Conservation (phyloP, 2,888 invertebrate genomes). For the Cryptus armator region DNA sequence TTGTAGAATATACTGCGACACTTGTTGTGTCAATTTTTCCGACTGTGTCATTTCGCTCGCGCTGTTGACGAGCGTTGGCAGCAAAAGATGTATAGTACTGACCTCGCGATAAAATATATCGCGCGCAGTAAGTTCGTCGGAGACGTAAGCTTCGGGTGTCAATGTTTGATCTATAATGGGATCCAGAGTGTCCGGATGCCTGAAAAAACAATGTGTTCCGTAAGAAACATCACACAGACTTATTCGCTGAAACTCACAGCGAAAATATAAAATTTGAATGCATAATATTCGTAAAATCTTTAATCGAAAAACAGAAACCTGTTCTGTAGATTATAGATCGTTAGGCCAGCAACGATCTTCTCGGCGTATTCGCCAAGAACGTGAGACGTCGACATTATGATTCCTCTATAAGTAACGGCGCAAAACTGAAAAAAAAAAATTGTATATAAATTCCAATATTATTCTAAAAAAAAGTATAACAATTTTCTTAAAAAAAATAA, state of each 20-base stretch:
- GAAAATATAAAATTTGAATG: not conserved
- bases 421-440: constrained; percentile 82
- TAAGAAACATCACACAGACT: not conserved
- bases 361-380: constrained; percentile 91
- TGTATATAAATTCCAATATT: not conserved
- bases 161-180: constrained; percentile 78
- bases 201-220: constrained; percentile 66
- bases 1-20: constrained; percentile 85
- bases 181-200: constrained; percentile 80
- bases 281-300: too few relatives aligned
- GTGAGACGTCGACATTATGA: constrained; percentile 86
- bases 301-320: constrained; percentile 79
- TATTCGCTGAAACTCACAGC: not conserved
- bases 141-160: constrained; percentile 77
- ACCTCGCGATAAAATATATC: constrained; percentile 92
- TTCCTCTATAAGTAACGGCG: constrained; percentile 85
- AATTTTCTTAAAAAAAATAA: not conserved
- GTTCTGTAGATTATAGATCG: constrained; percentile 89
- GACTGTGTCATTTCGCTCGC: constrained; percentile 88
- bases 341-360: constrained; percentile 91
- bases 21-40: constrained; percentile 87
- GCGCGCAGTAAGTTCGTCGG: constrained; percentile 87
- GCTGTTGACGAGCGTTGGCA: constrained; percentile 88
- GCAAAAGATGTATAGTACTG: constrained; percentile 89
- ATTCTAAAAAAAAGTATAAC: not conserved